Evolutionary conservation across 2,888 invertebrate genomes (phyloP).

Genomic region (Slavum lentiscoides): DNA sequence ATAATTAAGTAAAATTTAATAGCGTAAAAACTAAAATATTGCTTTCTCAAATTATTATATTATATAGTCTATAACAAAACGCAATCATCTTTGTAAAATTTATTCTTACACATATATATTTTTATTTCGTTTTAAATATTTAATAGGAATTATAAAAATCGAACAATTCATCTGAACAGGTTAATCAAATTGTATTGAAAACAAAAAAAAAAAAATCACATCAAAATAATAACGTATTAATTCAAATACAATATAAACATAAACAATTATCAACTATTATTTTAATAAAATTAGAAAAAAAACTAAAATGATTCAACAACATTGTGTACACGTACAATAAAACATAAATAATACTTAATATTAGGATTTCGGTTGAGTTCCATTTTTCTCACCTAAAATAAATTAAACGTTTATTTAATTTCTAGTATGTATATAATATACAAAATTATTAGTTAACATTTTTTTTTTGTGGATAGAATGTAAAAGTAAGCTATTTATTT

Average conservation of each 20-base stretch:
- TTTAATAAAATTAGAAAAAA: neutral
- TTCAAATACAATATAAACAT: neutral
- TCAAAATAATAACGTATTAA: slow-evolving; percentile 3
- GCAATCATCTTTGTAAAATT: neutral
- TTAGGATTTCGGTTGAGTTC: slow-evolving; percentile 22
- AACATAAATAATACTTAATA: slow-evolving; percentile 22
- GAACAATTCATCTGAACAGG: neutral
- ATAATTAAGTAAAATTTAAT: slow-evolving; percentile 5
- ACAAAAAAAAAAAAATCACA: slow-evolving; percentile 17
- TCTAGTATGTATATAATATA: neutral
- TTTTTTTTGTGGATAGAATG: too few species aligned
- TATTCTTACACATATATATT: neutral
- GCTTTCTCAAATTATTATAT: neutral
- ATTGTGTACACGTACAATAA: slow-evolving; percentile 14
- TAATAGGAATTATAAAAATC: slow-evolving; percentile 12
- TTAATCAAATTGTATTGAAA: neutral
- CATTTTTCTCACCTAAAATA: slow-evolving; percentile 35
- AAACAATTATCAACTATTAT: slow-evolving; percentile 34
- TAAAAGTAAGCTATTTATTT: too few species aligned
- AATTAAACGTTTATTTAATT: neutral
- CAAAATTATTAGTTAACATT: neutral
- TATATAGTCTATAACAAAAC: neutral
- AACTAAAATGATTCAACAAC: slow-evolving; percentile 36
- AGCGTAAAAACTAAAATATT: neutral
- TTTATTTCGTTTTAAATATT: neutral